These are phyloP conservation scores for Loriculus beryllinus DNA, from an alignment of 2,797 vertebrate genomes.

Conservation along the genomic window DNA sequence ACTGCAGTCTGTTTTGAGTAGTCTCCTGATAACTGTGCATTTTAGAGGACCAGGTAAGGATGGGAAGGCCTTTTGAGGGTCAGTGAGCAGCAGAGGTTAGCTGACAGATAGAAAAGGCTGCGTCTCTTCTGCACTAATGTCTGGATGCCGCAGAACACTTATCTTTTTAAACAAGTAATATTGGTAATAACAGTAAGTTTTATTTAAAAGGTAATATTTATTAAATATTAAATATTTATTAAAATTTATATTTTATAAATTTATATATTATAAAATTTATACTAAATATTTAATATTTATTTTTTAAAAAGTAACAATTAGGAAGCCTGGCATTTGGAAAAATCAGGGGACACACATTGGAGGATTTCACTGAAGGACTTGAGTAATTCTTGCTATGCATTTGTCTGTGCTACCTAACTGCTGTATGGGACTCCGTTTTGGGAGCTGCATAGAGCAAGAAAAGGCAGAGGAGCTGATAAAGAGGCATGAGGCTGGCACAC, in stretches of 20 bases:
- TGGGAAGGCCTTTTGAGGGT: background rate
- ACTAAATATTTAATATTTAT: background rate
- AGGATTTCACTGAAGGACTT: background rate
- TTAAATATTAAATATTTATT: background rate
- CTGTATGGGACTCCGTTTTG: background rate
- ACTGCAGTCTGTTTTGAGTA: background rate
- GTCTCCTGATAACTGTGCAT: background rate
- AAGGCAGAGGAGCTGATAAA: background rate
- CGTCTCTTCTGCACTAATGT: background rate
- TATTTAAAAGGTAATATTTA: background rate
- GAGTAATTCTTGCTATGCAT: background rate
- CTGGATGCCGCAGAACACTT: fast-evolving
- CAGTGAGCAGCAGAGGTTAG: background rate
- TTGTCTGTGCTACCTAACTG: background rate
- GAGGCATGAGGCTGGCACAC: background rate
- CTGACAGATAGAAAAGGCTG: background rate
- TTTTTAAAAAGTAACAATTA: background rate
- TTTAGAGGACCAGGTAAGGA: background rate
- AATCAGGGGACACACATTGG: background rate
- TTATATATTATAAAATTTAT: too few relatives aligned
- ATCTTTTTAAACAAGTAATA: background rate
- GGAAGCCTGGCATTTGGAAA: background rate
- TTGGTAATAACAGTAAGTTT: background rate
- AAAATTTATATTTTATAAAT: background rate
- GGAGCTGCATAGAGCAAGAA: background rate